Percentiles rank a stretch among this genome's conserved stretches.
phyloP scores from a whole-genome alignment of 2,888 invertebrate genomes.

The Galerucella nymphaeae region DNA sequence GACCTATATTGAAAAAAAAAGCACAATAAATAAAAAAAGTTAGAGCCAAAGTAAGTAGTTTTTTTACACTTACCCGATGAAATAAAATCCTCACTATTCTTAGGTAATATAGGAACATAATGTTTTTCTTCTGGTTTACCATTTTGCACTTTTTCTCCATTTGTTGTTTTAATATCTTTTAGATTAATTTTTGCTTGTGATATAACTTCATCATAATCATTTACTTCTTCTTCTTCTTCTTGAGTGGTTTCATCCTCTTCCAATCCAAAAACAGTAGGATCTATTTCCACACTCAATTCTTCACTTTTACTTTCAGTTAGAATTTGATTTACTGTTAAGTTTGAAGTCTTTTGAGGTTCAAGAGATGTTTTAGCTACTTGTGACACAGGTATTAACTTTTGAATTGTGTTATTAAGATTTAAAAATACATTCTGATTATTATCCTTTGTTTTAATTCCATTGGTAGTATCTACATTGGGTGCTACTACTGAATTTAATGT shows the following conservation, averaged over 20 bases:
- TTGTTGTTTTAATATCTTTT: conserved; percentile 44
- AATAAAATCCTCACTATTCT: conserved; percentile 49
- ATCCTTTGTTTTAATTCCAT: conserved; percentile 52
- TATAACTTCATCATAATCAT: conserved; percentile 60
- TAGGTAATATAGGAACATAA: conserved; percentile 53
- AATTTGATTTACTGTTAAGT: conserved; percentile 53
- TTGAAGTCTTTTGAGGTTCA: conserved; percentile 39
- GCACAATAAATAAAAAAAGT: conserved; percentile 52
- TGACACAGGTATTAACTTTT: conserved; percentile 55
- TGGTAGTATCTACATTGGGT: conserved; percentile 33
- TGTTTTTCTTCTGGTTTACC: conserved; percentile 48
- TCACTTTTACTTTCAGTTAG: conserved; percentile 59
- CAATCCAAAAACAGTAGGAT: conserved; percentile 58
- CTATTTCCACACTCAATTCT: conserved; percentile 62
- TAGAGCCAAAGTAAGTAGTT: neutral
- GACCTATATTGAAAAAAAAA: conserved; percentile 47
- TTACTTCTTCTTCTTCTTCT: conserved; percentile 46
- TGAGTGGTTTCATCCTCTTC: conserved; percentile 50
- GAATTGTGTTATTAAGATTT: conserved; percentile 58
- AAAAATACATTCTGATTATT: conserved; percentile 60
- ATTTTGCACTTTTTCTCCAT: conserved; percentile 46
- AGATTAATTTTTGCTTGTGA: conserved; percentile 53
- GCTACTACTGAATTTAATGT: conserved; percentile 45
- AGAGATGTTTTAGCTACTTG: conserved; percentile 25
- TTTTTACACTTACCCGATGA: conserved; percentile 51